Evolutionary conservation across 2,113 vertebrate species (phyloP).

Genomic region (Ellobius talpinus): DNA sequence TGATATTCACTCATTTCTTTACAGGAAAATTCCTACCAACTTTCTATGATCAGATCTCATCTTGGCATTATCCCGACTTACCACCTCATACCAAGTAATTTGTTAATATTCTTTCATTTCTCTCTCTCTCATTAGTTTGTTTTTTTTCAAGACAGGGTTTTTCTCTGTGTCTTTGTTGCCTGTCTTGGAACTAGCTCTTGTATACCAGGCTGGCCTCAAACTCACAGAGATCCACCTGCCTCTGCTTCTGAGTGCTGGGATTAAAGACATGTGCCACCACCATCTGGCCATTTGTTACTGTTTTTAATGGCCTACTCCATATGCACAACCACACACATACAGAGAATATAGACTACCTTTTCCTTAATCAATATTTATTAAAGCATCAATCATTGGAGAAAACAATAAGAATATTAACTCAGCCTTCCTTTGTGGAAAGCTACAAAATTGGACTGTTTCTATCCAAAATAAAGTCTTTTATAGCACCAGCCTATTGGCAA

Average conservation of each 20-base stretch:
- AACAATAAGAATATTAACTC: neutral
- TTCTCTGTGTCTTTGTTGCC: no score
- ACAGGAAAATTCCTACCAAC: neutral
- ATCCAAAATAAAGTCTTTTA: neutral
- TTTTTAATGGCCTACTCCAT: neutral
- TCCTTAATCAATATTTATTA: neutral
- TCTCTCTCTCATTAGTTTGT: no score
- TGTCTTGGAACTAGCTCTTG: no score
- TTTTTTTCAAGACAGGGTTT: no score
- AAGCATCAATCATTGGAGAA: neutral
- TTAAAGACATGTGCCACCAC: no score
- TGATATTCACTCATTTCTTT: neutral
- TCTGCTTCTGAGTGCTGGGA: no score
- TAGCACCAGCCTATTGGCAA: neutral
- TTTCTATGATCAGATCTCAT: neutral
- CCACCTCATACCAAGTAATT: neutral
- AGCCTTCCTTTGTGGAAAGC: neutral
- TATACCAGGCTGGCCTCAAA: no score
- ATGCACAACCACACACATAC: neutral
- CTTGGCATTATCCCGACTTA: neutral
- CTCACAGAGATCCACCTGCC: no score
- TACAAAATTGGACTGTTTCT: neutral
- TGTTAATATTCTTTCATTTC: neutral
- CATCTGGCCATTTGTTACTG: neutral
- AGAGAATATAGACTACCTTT: neutral